These are phyloP conservation scores for Hippocampus zosterae DNA, from an alignment of 2,113 vertebrate genomes.

Conservation along the genomic window DNA sequence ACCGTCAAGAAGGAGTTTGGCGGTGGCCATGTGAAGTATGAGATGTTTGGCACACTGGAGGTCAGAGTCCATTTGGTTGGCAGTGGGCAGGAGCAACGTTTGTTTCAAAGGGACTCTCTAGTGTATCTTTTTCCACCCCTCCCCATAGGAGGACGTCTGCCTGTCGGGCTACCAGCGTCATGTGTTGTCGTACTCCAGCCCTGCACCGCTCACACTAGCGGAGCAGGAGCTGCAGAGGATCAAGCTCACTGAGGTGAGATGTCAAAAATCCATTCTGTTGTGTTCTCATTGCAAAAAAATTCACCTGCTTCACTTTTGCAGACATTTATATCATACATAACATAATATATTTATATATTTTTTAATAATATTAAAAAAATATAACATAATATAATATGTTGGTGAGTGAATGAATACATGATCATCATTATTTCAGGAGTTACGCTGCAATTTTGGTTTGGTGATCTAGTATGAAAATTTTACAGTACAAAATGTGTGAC, in stretches of 20 bases:
- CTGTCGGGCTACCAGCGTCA: conserved; percentile 89
- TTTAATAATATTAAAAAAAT: no score
- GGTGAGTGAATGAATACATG: no score
- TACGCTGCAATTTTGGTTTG: no score
- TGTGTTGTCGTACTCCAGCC: conserved; percentile 80
- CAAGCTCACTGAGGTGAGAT: conserved; percentile 89
- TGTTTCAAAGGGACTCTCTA: conserved; percentile 11
- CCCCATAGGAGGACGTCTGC: conserved; percentile 85
- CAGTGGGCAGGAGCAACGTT: neutral
- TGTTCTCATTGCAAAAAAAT: conserved; percentile 1
- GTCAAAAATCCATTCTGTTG: conserved; percentile 13
- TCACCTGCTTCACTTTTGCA: neutral
- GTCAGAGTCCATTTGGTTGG: conserved; percentile 58
- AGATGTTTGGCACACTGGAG: conserved; percentile 91
- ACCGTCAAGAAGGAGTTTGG: conserved; percentile 98
- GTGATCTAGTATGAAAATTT: no score
- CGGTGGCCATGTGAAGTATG: conserved; percentile 92
- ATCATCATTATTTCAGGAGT: no score
- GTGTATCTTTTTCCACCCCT: conserved; percentile 18
- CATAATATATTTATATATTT: no score
- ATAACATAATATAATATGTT: no score
- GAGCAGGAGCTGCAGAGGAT: conserved; percentile 95
- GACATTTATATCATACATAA: neutral
- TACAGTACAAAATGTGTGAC: no score
- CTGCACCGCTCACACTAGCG: conserved; percentile 86